Conservation (phyloP, 1,140 invertebrate genomes). For the Littorina saxatilis region DNA sequence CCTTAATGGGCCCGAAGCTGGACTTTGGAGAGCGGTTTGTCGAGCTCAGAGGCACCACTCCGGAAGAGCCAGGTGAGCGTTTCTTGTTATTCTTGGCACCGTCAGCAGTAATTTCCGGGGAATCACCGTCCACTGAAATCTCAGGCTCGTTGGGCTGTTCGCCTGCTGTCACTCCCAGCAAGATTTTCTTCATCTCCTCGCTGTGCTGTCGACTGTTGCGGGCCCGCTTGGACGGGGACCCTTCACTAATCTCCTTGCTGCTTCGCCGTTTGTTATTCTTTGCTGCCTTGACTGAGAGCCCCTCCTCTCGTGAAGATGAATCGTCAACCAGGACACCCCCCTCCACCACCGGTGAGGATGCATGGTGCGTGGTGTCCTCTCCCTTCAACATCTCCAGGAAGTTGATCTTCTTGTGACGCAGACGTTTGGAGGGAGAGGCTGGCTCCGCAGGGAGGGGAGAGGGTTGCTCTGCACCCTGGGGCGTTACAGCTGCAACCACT, state of each 20-base stretch:
- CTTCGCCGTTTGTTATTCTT: conserved; percentile 34
- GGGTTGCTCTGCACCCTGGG: not conserved
- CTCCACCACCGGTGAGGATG: conserved; percentile 19
- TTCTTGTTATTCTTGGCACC: conserved; percentile 30
- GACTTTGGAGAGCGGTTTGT: conserved; percentile 9
- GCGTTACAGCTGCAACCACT: not conserved
- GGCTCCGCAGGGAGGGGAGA: not conserved
- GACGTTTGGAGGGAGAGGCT: conserved; percentile 43
- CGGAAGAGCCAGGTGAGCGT: not conserved
- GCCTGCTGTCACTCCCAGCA: not conserved
- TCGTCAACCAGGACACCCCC: not conserved
- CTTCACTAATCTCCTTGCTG: conserved; percentile 23
- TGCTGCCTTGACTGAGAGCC: not conserved
- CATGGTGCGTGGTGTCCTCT: conserved; percentile 45
- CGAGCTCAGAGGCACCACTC: not conserved
- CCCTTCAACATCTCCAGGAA: conserved; percentile 68
- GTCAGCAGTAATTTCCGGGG: not conserved
- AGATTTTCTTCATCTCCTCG: not conserved
- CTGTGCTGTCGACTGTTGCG: not conserved
- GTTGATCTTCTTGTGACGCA: conserved; percentile 71
- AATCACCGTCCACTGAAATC: not conserved
- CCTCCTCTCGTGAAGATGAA: conserved; percentile 10
- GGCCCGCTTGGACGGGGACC: not conserved
- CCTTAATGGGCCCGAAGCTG: conserved; percentile 57
- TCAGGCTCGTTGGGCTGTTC: conserved; percentile 4